A percentile compares a stretch with the other conserved stretches of the same genome.
Conservation (phyloP, 2,113 vertebrate species). For the Corythaixoides concolor region DNA sequence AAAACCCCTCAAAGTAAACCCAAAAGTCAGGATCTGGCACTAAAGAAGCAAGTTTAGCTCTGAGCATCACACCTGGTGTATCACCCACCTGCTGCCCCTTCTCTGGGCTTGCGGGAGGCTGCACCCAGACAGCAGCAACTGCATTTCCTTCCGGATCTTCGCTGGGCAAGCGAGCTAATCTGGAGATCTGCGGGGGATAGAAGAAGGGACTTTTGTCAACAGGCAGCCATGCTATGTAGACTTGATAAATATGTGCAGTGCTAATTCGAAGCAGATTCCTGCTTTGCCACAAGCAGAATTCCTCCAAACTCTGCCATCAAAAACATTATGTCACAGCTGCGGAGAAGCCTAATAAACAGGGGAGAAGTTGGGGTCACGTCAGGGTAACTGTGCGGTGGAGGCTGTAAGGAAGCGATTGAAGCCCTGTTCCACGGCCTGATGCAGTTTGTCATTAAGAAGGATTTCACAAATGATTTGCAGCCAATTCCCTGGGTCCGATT, state of each 20-base stretch:
- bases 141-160: not conserved
- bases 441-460: slow-evolving; percentile 44
- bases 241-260: slow-evolving; percentile 53
- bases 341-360: slow-evolving; percentile 25
- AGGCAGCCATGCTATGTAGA: slow-evolving; percentile 8
- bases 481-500: not conserved
- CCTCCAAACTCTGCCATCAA: slow-evolving; percentile 59
- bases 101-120: not conserved
- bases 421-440: slow-evolving; percentile 5
- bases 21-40: not conserved
- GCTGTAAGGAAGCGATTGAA: slow-evolving; percentile 51
- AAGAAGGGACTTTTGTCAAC: slow-evolving; percentile 6
- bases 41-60: not conserved
- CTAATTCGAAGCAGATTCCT: slow-evolving; percentile 67
- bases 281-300: slow-evolving; percentile 65
- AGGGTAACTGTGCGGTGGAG: slow-evolving; percentile 69
- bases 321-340: slow-evolving; percentile 66
- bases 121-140: not conserved
- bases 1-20: not conserved
- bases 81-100: not conserved
- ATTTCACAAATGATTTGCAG: slow-evolving; percentile 39
- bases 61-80: not conserved
- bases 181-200: not conserved
- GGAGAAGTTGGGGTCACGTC: slow-evolving; percentile 68
- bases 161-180: not conserved